Base-by-base conservation (phyloP, 1,140 invertebrate genomes). In the Pseudomyrmex cubaensis region DNA sequence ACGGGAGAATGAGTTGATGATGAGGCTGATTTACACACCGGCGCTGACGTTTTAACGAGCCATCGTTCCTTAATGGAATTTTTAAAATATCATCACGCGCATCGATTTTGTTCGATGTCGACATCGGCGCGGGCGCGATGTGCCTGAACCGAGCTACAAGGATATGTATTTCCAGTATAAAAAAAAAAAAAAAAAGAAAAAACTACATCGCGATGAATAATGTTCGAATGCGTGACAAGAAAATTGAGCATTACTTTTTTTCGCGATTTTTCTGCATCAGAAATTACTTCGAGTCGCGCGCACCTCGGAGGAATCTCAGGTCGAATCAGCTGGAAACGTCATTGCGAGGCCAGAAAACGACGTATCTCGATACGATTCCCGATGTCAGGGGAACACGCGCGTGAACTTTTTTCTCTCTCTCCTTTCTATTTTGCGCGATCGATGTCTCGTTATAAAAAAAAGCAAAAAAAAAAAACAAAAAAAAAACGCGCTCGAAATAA, bases 401-500 rank as follows among this genome's bases (percentile, higher is more conserved):
- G 35, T 35, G 35, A 35, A 0, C 35, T 35, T 9, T 64, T 64
- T n/a, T 17, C 44, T 64, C 10, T 9, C 25, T 46, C 10, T 54
- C 13, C 17, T 64, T 35, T 1, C 63, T 66, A 59, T 54, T 59
- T 72, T 44, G 69, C 72, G 50, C 64, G 44, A 78, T 69, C 76
- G 75, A 76, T 64, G 52, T 78, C 64, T 78, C 44, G 52, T 78
- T 69, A 78, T 48, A 35, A 35, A 35, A 35, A 35, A 35, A 35
- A 25, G 0, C n/a, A n/a, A n/a, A n/a, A n/a, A n/a, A n/a, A 25
- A 25, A 25, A 25, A 25, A 25, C 4, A 25, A 35, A 35, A 35
- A 35, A 35, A 35, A 35, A 80, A 61, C 66, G 44, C 66, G 44
- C 57, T 70, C 44, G 66, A 80, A 80, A 61, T 80, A 61, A 70